These are phyloP conservation scores for Ischnura elegans DNA, from an alignment of 2,888 invertebrate genomes.

Conservation along the genomic window DNA sequence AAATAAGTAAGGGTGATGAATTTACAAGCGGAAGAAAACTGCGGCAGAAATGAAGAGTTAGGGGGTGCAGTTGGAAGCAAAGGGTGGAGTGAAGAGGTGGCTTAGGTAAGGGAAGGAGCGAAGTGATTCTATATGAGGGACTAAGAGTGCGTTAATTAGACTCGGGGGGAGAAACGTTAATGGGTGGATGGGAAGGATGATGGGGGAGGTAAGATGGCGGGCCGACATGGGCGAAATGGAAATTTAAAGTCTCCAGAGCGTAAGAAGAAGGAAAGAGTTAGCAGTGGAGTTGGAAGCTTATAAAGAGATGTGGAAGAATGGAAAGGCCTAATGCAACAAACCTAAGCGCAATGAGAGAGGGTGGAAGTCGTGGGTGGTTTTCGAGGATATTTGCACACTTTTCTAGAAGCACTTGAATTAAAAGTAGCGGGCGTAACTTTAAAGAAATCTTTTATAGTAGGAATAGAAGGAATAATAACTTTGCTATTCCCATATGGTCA, in stretches of 20 bases:
- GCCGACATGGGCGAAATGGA: neutral
- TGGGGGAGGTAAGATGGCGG: neutral
- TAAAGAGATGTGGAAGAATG: neutral
- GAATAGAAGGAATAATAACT: no score
- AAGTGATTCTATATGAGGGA: neutral
- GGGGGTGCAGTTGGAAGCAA: neutral
- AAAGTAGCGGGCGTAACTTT: neutral
- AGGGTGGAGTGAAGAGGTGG: neutral
- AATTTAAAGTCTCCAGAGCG: neutral
- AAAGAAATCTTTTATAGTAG: no score
- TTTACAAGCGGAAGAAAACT: neutral
- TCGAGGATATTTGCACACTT: neutral
- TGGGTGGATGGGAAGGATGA: neutral
- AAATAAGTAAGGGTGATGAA: neutral
- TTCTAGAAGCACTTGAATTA: neutral
- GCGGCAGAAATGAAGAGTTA: neutral
- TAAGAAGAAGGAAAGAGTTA: neutral
- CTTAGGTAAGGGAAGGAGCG: neutral
- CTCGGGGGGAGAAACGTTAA: slow-evolving; percentile 3
- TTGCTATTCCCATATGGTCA: no score
- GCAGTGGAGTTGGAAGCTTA: neutral
- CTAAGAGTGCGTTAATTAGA: slow-evolving; percentile 29
- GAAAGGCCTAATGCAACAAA: neutral
- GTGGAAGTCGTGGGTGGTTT: neutral
- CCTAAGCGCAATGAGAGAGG: neutral